Base-by-base conservation (phyloP, 2,888 invertebrate species). In the Spisula subtruncata region DNA sequence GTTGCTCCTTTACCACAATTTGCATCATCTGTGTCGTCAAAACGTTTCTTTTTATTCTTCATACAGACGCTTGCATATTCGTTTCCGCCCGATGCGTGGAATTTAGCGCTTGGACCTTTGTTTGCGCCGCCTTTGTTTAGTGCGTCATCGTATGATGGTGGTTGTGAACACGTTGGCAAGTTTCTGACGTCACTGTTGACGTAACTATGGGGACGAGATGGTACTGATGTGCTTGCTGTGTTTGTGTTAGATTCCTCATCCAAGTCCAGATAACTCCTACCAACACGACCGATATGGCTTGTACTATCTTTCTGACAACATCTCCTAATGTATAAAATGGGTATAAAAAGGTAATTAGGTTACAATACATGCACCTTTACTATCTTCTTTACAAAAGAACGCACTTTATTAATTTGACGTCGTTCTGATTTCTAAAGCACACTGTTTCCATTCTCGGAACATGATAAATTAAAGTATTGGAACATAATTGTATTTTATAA, bases 1-100 rank as follows among this genome's bases (percentile, higher is more conserved):
- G 86, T 75, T 20, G 89, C 29, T 16, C 91, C 89, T 16, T 54
- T 60, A 29, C 41, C 87, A 32, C 79, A 80, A 32, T 71, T 20
- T 48, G 75, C 29, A 18, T 82, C 29, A 41, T 89, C 86, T 60
- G 84, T 71, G 29, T 85, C 54, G 2, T 80, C 80, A 10, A 20
- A 18, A 18, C 75, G 75, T n/a, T 80, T 83, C 25, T 84, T 41
- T 16, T 81, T 79, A 20, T 25, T 56, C 56, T 86, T 71, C 85
- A 90, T 87, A 46, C 83, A 83, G 25, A 92, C 92, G 35, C 85
- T 90, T 29, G 92, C 92, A 71, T 92, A 92, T 48, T 91, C 92
- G 48, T 92, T 92, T 35, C 91, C 92, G 25, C 54, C 83, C 20
- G 86, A 79, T 35, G 85, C 32, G 32, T 83, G 87, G 80, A 80